A percentile compares a stretch with the other conserved stretches of the same genome.
phyloP scores from a whole-genome alignment of 2,113 vertebrate genomes.

The Merops nubicus region DNA sequence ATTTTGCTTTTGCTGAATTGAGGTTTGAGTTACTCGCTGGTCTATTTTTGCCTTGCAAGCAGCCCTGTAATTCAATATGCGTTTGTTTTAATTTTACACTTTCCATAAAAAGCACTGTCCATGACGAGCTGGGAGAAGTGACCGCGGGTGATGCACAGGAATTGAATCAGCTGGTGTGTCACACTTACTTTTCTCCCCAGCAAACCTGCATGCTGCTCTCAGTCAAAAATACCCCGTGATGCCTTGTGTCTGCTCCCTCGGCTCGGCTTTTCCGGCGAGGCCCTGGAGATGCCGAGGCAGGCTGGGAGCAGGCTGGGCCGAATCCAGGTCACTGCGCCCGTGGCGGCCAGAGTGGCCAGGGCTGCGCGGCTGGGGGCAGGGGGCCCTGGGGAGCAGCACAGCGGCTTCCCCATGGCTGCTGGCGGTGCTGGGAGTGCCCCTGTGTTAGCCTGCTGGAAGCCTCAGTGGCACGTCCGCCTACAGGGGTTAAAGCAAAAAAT shows the following conservation, averaged over 20 bases:
- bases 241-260: neutral
- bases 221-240: neutral
- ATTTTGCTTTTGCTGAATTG: constrained; percentile 42
- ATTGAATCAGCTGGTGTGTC: neutral
- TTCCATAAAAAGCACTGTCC: constrained; percentile 36
- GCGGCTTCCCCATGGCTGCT: rapidly evolving
- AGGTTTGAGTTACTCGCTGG: constrained; percentile 23
- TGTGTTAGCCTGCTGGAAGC: rapidly evolving
- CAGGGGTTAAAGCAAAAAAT: neutral
- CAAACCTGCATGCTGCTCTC: rapidly evolving
- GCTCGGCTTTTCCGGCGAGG: neutral
- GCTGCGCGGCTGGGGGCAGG: rapidly evolving
- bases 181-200: neutral
- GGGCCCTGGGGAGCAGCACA: rapidly evolving
- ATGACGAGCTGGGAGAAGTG: constrained; percentile 13
- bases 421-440: neutral
- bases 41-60: constrained; percentile 44
- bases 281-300: neutral
- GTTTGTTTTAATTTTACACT: constrained; percentile 67
- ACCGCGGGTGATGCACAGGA: neutral
- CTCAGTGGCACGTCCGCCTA: neutral
- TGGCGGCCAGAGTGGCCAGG: rapidly evolving
- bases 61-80: constrained; percentile 33
- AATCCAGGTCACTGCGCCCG: neutral
- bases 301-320: neutral